Evolutionary conservation across 2,888 invertebrate species (phyloP).

Genomic region (Cinara cedri): DNA sequence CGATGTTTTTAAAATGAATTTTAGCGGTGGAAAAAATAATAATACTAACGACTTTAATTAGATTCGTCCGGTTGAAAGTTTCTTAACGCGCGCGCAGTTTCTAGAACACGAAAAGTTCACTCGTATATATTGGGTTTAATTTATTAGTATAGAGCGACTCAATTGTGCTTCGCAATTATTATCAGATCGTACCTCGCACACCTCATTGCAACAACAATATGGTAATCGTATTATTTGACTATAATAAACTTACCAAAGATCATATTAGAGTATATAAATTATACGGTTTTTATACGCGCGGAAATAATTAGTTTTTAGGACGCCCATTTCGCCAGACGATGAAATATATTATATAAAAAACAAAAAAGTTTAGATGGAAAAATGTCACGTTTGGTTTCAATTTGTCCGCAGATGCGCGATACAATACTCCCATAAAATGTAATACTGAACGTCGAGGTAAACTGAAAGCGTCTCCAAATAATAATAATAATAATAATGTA

Average conservation of each 20-base stretch:
- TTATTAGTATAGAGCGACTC: background rate
- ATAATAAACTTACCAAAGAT: background rate
- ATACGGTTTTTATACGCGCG: no score
- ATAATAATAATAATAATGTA: no score
- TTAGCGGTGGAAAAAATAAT: background rate
- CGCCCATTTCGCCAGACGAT: no score
- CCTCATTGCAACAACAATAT: background rate
- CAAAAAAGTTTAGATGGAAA: no score
- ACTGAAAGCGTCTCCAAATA: no score
- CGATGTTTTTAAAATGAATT: background rate
- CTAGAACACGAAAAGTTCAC: background rate
- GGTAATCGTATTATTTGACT: background rate
- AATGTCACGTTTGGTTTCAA: no score
- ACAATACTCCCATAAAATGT: no score
- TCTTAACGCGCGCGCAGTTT: background rate
- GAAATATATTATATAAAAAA: no score
- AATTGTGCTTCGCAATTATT: background rate
- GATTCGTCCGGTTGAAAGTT: slow-evolving; percentile 4
- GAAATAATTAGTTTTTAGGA: no score
- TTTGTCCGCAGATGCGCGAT: no score
- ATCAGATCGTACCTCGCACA: background rate
- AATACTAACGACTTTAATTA: background rate
- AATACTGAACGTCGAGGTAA: no score
- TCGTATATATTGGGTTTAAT: no score
- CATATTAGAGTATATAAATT: background rate